A percentile compares a stretch with the other conserved stretches of the same genome.
Conservation (phyloP, 2,113 vertebrate species). For the Sisor rabdophorus region DNA sequence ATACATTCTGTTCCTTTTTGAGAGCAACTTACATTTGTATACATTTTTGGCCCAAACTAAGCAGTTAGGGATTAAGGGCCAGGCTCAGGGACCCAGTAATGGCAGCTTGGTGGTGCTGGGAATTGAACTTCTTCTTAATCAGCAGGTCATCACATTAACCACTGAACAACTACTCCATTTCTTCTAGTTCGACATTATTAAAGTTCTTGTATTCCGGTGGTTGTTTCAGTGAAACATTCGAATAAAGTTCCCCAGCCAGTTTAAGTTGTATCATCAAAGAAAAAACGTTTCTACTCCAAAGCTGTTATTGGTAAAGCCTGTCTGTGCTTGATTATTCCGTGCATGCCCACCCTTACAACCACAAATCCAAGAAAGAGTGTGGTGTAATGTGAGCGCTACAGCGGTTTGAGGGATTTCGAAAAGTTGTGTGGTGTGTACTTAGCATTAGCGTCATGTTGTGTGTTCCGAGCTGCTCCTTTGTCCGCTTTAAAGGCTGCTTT, state of each 20-base stretch:
- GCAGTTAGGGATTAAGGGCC: too few relatives aligned
- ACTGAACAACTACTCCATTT: too few relatives aligned
- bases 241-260: too few relatives aligned
- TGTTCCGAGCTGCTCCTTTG: conserved; percentile 36
- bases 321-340: background rate
- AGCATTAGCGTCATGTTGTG: conserved; percentile 22
- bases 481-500: conserved; percentile 44
- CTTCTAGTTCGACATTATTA: too few relatives aligned
- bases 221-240: background rate
- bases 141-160: too few relatives aligned
- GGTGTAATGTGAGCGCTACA: conserved; percentile 10
- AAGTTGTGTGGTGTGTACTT: conserved; percentile 27
- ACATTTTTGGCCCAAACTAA: too few relatives aligned
- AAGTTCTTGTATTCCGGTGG: background rate
- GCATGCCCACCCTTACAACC: background rate
- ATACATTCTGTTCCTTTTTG: too few relatives aligned
- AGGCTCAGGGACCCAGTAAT: too few relatives aligned
- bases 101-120: too few relatives aligned
- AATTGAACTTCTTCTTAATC: too few relatives aligned
- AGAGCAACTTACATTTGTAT: too few relatives aligned
- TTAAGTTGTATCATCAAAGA: background rate
- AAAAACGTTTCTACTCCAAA: background rate
- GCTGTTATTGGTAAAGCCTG: background rate
- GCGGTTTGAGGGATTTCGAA: conserved; percentile 3
- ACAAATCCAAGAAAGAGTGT: conserved; percentile 16